Percentiles rank a stretch among this genome's conserved stretches.
Evolutionary conservation across 2,113 vertebrate genomes (phyloP).

Genomic region (Silurus meridionalis): DNA sequence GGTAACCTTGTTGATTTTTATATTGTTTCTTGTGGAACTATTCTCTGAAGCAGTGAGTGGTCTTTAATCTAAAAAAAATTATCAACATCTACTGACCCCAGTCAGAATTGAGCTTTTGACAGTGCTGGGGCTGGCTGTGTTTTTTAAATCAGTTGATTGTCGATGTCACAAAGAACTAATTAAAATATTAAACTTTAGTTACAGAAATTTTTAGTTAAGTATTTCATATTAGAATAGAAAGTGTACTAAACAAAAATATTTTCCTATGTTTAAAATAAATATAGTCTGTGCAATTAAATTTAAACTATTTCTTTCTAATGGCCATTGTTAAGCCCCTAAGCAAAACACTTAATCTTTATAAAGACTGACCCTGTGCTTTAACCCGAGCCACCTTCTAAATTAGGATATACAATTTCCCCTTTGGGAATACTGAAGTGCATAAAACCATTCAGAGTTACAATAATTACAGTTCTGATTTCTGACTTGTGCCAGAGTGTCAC

Average conservation of each 20-base stretch:
- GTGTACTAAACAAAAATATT: neutral
- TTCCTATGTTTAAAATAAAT: neutral
- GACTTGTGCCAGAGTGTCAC: neutral
- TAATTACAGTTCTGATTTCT: neutral
- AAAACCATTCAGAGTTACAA: neutral
- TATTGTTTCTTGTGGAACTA: too few species aligned
- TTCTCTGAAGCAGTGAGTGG: too few species aligned
- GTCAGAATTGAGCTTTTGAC: neutral
- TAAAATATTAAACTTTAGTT: neutral
- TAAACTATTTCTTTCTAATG: neutral
- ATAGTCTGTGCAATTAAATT: neutral
- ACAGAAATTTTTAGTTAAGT: neutral
- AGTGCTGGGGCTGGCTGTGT: too few species aligned
- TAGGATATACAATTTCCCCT: neutral
- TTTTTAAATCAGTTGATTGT: neutral
- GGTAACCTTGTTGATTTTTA: too few species aligned
- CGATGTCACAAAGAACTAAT: neutral
- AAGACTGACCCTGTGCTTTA: neutral
- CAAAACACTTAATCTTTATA: conserved; percentile 2
- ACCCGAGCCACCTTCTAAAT: neutral
- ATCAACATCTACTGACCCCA: neutral
- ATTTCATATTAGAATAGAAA: neutral
- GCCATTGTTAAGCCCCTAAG: neutral
- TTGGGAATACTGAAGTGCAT: neutral
- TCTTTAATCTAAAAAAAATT: too few species aligned